Base-by-base conservation (phyloP, 1,140 invertebrate species). In the Helicoverpa armigera region DNA sequence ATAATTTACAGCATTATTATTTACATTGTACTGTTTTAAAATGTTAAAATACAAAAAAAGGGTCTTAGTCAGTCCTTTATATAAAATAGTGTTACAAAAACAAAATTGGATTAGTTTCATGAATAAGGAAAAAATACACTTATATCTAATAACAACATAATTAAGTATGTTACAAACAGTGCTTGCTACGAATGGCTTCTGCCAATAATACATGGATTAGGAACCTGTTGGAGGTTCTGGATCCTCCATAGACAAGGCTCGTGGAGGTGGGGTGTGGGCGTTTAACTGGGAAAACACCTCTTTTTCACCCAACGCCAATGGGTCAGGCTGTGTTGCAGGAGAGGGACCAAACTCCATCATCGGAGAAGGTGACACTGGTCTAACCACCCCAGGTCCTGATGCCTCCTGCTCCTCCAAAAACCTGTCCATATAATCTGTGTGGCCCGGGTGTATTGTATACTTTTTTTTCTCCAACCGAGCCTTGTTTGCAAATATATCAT, bases 401-500 rank as follows among this genome's bases (percentile, higher is more conserved):
- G 95, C 95, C 80, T 98, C 97, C 89, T 98, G 97, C 90, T 98
- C 97, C 89, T 98, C 97, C 72, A 98, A 91, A 94, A 98, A 98
- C 84, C 97, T 95, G 87, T 98, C 97, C 98, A 98, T 98, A 89
- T 98, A 98, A 93, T 98, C 98, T 35, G 97, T 98, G 81, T 96
- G 96, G 74, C 98, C 98, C 2, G 98, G 98, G 95, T 98, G 97
- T 69, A 98, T 91, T 11, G 97, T 96, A 93, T 98, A 98, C 94
- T 98, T 98, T 90, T 98, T 98, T 93, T 98, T 98, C 89, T 98
- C 98, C 77, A 98, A 94, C 80, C 98, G 94, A 14, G 96, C 97
- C 95, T 98, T 98, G 88, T 97, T 98, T 3, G 97, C 97, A 95
- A 98, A 98, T 80, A 96, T 97, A 95, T 99, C 99, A 94, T 99